Evolutionary conservation across 1,140 invertebrate genomes (phyloP), one percentile per base, ranked within the genome.

Genomic region (Zophobas morio): DNA sequence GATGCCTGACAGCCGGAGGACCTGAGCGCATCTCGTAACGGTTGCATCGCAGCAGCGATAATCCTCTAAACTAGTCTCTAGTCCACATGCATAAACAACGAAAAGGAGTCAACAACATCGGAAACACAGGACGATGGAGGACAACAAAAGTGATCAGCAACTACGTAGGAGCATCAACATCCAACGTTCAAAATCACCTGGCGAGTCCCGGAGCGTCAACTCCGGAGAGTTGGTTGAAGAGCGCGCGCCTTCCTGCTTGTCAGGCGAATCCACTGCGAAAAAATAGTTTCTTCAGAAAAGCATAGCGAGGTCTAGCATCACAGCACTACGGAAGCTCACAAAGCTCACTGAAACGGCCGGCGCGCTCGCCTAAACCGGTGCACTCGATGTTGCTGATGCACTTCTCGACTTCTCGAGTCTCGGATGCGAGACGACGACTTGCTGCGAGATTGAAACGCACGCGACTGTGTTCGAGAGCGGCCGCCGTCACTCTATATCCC

Each of bases 261-360:
- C 80, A 77, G 82, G 81, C 35, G 84, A 85, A 84, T 86, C 85
- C 85, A 86, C 85, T 77, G 82, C 84, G 81, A 84, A 81, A 51
- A 82, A 77, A 77, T 46, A 81, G 75, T 79, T 82, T 82, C 81
- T 81, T 81, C 84, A 85, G 83, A 46, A 74, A 74, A 74, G 6
- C 53, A 60, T 54, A 49, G 8, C 54, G 46, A 78, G n/a, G 33
- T 49, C 5, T 46, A 46, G 32, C n/a, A 53, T 54, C 71, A 56
- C 71, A 56, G 42, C 71, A 74, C 71, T 37, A n/a, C n/a, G 53
- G 33, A 6, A 8, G 46, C 20, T 20, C 20, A 20, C 20, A 54
- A 77, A 53, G 53, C 37, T 76, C 63, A 70, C 75, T 70, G 63
- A 74, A 57, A n/a, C 42, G 20, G 6, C 32, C 39, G 33, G 32